Base-by-base conservation (phyloP, 2,113 vertebrate species). In the Spermophilus dauricus region DNA sequence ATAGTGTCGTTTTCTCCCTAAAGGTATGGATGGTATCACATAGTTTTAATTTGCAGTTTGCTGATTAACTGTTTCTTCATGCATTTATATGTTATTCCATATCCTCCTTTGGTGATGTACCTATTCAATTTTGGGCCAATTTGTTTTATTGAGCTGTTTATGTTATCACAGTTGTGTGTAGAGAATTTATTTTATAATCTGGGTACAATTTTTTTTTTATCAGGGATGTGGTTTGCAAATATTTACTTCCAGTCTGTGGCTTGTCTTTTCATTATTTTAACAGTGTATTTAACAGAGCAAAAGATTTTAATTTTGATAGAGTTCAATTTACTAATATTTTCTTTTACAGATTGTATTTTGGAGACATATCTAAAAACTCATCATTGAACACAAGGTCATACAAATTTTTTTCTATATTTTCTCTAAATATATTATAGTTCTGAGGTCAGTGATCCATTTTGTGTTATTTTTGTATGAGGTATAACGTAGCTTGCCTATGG, bases 201-300 rank as follows among this genome's bases (percentile, higher is more conserved):
- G 37, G 51, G 83, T n/a, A 82, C 39, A 84, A 72, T 9, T 42
- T 93, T 13, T 42, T 93, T 13, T 93, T 84, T 72, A 39, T 84
- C 61, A 83, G 51, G 65, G 91, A 72, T 32, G 18, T 63, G 76
- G 37, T 63, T 82, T 86, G 10, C 39, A 87, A 72, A 83, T 91
- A 58, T 83, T 95, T 91, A 91, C 14, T 91, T 48, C 8, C 8
- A 69, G 12, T 70, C 8, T 63, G 8, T 61, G 12, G 30, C 56
- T 94, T 42, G 32, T n/a, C 17, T 86, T 94, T 97, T 77, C 26
- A 91, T 83, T 83, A 45, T 88, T 42, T 86, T 82, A 70, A 77
- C 58, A 82, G 12, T 86, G 5, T 81, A 51, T 70, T 94, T 94
- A 87, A 9, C 10, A 83, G 39, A 61, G 48, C 53, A 92, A 92